Evolutionary conservation across 2,888 invertebrate species (phyloP), one percentile per base, ranked within the genome.

Genomic region (Amphipyra tragopoginis): DNA sequence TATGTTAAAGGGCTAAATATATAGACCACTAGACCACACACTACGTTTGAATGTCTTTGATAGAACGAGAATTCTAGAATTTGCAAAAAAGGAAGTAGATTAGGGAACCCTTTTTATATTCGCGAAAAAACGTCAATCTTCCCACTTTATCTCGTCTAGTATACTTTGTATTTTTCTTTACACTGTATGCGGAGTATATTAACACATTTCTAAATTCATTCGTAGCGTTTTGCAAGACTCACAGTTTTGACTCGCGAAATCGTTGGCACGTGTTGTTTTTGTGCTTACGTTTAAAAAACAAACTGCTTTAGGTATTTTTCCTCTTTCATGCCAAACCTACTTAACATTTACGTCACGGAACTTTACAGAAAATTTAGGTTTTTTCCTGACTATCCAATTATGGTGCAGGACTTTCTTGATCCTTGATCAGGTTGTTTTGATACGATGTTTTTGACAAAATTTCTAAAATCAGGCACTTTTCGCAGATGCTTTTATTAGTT

Each of bases 161-260:
- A 33, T 50, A 38, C 14, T 53, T 48, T 29, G 15, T 45, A 43
- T 34, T 44, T 64, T 54, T 49, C 47, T 53, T 55, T 33, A 49
- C 45, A 55, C 29, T 48, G 58, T 65, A 63, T 76, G 53, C 51
- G 7, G 47, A 34, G 7, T 36, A 15, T 53, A 54, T 56, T 39
- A 51, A 43, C 39, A 40, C 36, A 50, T 65, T 60, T 69, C 64
- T 62, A 72, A 64, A 66, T 57, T 42, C 26, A 50, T 44, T 43
- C 13, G 50, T 43, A 61, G 11, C 15, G 52, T 76, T 72, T 64
- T 56, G 42, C 39, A 69, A 61, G 43, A 34, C 10, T 33, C 11
- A 42, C 43, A 21, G 38, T 54, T 60, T 73, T 45, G 14, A 47
- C 50, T 21, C 38, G 43, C 47, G 8, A 45, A 52, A 48, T 48